These are phyloP conservation scores for Andrena chrysosceles DNA, from an alignment of 2,888 invertebrate species.

Conservation along the genomic window DNA sequence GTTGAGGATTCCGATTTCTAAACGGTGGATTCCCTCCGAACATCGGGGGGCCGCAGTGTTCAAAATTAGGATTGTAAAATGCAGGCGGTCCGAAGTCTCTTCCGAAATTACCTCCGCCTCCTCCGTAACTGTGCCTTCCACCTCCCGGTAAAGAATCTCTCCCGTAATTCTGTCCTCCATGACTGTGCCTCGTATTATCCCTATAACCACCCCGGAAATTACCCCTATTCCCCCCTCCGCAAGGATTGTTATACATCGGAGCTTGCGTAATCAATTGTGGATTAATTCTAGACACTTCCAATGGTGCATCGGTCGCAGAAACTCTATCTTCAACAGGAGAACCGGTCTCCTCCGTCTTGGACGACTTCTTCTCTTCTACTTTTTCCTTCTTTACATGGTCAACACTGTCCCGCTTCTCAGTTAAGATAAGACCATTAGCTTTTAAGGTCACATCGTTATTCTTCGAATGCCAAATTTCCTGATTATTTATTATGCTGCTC, in stretches of 20 bases:
- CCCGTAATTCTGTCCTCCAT: constrained; percentile 84
- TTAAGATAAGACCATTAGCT: constrained; percentile 88
- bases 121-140: constrained; percentile 83
- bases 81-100: constrained; percentile 77
- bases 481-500: constrained; percentile 89
- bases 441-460: constrained; percentile 87
- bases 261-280: constrained; percentile 85
- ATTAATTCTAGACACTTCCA: constrained; percentile 77
- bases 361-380: constrained; percentile 36
- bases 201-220: constrained; percentile 79
- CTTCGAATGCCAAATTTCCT: constrained; percentile 90
- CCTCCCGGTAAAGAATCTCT: constrained; percentile 84
- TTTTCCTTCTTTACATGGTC: constrained; percentile 77
- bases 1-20: constrained; percentile 79
- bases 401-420: constrained; percentile 78
- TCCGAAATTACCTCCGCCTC: constrained; percentile 76
- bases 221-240: constrained; percentile 84
- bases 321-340: constrained; percentile 22
- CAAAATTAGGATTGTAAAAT: constrained; percentile 79
- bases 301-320: constrained; percentile 62
- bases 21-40: constrained; percentile 77
- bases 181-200: constrained; percentile 78
- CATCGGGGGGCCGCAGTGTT: constrained; percentile 77
- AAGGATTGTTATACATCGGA: constrained; percentile 89
- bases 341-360: constrained; percentile 11